These are phyloP conservation scores for Speoplatyrhinus poulsoni DNA, from an alignment of 2,113 vertebrate species.

Conservation along the genomic window DNA sequence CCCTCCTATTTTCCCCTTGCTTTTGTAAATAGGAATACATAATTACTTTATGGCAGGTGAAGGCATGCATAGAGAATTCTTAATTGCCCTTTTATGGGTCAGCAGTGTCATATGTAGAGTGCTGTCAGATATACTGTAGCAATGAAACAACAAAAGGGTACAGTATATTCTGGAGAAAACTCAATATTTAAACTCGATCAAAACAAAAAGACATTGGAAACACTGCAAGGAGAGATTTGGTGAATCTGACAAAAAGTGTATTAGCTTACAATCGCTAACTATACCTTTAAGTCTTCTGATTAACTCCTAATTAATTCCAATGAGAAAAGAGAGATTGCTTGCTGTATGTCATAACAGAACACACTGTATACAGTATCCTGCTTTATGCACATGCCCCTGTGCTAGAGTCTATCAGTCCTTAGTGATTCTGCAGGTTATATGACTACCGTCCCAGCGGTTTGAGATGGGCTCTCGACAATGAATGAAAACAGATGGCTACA, in stretches of 20 bases:
- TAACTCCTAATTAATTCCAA: conserved; percentile 31
- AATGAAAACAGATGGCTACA: conserved; percentile 58
- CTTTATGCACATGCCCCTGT: conserved; percentile 22
- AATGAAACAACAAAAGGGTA: background rate
- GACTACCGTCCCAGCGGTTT: conserved; percentile 62
- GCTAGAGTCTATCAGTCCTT: conserved; percentile 5
- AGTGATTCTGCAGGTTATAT: conserved; percentile 25
- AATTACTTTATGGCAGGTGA: conserved; percentile 40
- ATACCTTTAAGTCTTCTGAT: no score
- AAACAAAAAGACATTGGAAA: no score
- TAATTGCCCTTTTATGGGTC: conserved; percentile 30
- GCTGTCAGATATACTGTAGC: background rate
- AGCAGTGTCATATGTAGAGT: conserved; percentile 33
- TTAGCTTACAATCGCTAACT: no score
- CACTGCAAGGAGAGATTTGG: no score
- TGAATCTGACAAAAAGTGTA: no score
- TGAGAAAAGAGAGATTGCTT: conserved; percentile 46
- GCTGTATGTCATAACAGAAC: conserved; percentile 41
- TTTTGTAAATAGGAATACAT: conserved; percentile 36
- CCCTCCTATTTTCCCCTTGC: conserved; percentile 20
- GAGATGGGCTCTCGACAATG: conserved; percentile 55
- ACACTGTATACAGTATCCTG: conserved; percentile 50
- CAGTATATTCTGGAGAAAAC: no score
- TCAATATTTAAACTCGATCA: no score
- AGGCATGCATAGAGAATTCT: conserved; percentile 31